These are phyloP conservation scores for Cottus gobio DNA, from an alignment of 2,113 vertebrate species.

Conservation along the genomic window DNA sequence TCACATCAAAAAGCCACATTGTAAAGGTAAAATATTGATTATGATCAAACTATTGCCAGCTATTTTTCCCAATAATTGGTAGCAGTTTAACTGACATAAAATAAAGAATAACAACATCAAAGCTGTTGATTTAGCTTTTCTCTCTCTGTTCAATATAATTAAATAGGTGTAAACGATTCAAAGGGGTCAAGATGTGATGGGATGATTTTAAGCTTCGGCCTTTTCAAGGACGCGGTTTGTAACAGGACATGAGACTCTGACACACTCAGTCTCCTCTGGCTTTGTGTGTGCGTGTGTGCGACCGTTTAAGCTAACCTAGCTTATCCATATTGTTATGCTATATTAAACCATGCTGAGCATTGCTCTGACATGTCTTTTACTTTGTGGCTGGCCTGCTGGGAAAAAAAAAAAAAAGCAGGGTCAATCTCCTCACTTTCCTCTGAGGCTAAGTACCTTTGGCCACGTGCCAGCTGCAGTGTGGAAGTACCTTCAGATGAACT, in stretches of 20 bases:
- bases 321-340: slow-evolving; percentile 23
- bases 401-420: slow-evolving; percentile 41
- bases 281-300: too few species aligned
- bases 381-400: slow-evolving; percentile 35
- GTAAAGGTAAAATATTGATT: background rate
- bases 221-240: slow-evolving; percentile 33
- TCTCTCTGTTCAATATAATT: background rate
- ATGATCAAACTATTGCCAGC: background rate
- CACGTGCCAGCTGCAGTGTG: slow-evolving; percentile 70
- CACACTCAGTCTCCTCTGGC: background rate
- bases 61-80: background rate
- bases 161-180: background rate
- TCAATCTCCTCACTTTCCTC: slow-evolving; percentile 67
- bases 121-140: background rate
- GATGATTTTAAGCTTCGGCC: slow-evolving; percentile 10
- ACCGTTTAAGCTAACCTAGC: slow-evolving; percentile 1
- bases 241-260: slow-evolving; percentile 24
- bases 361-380: slow-evolving; percentile 41
- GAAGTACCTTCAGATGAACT: slow-evolving; percentile 84
- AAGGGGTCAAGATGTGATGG: slow-evolving; percentile 6
- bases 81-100: background rate
- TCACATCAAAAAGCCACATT: background rate
- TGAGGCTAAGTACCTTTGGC: slow-evolving; percentile 73
- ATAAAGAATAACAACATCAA: background rate
- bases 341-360: slow-evolving; percentile 20